Percentiles rank a stretch among this genome's conserved stretches.
Conservation (phyloP, 2,888 invertebrate species). For the Vanessa cardui region DNA sequence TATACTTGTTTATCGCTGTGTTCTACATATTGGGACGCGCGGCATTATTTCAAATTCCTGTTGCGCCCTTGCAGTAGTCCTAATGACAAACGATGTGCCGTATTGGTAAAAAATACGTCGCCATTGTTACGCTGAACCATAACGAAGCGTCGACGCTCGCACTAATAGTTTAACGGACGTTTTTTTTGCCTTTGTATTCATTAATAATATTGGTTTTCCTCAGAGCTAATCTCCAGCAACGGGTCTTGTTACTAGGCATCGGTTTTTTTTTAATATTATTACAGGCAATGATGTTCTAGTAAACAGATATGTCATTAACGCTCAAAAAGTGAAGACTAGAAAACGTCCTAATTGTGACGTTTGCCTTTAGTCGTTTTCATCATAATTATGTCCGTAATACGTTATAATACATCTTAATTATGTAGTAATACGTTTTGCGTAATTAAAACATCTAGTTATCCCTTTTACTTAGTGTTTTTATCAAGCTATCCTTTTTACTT, state of each 20-base stretch:
- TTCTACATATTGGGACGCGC: slow-evolving; percentile 40
- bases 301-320: no score
- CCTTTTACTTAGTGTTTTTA: no score
- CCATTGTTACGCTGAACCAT: slow-evolving; percentile 57
- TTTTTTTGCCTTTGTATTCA: slow-evolving; percentile 39
- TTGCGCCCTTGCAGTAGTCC: slow-evolving; percentile 59
- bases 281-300: not conserved
- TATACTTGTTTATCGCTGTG: slow-evolving; percentile 34
- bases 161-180: slow-evolving; percentile 58
- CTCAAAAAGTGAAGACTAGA: no score
- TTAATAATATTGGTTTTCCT: slow-evolving; percentile 35
- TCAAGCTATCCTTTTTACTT: no score
- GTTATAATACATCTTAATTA: no score
- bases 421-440: no score
- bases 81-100: slow-evolving; percentile 76
- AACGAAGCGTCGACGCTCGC: slow-evolving; percentile 50
- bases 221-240: slow-evolving; percentile 13
- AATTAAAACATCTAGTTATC: no score
- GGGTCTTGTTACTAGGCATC: slow-evolving; percentile 9
- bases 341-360: no score
- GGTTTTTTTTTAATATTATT: slow-evolving; percentile 11
- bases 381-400: no score
- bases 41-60: slow-evolving; percentile 58
- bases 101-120: slow-evolving; percentile 67
- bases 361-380: no score